Base-by-base conservation (phyloP, 2,888 invertebrate genomes). In the Acronicta alni region DNA sequence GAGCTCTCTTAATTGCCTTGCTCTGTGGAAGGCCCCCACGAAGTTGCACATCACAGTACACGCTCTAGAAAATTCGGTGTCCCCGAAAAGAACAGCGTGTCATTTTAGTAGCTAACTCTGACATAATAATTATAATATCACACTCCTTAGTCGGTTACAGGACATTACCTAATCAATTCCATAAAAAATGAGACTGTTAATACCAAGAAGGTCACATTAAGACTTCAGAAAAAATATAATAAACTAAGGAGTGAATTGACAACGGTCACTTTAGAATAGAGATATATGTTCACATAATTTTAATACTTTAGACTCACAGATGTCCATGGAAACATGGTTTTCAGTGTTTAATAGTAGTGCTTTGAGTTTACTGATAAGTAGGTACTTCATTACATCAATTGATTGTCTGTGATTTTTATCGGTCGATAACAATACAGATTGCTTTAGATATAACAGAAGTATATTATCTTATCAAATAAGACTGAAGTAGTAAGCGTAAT, bases 391-490 rank as follows among this genome's bases (percentile, higher is more conserved):
- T 52, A 51, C 18, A 23, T 37, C 30, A 35, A 47, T 53, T 7
- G 32, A 49, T 55, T 9, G 18, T 16, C 42, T 44, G 17, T 35
- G 15, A 41, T 57, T 57, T 32, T 7, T 37, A 52, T 23, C 15
- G 12, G 42, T 15, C 16, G 57, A 54, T 68, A 61, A 48, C 23
- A 14, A 52, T 48, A 52, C 35, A 32, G 47, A 55, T 56, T 58
- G 35, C 32, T 44, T 55, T n/a, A 46, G 39, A 55, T 58, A 9
- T 20, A 54, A 47, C 38, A 53, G 30, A 23, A 47, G 41, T 44
- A 7, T 49, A 17, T 20, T 55, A 75, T 71, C 72, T 72, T 72
- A 72, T 75, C 75, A 48, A 43, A 57, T 54, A 35, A 38, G 51
- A 75, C 59, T 64, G 42, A 41, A 41, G 53, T 70, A 57, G 16